Evolutionary conservation across 2,113 vertebrate genomes (phyloP).

Genomic region (Rhinoderma darwinii): DNA sequence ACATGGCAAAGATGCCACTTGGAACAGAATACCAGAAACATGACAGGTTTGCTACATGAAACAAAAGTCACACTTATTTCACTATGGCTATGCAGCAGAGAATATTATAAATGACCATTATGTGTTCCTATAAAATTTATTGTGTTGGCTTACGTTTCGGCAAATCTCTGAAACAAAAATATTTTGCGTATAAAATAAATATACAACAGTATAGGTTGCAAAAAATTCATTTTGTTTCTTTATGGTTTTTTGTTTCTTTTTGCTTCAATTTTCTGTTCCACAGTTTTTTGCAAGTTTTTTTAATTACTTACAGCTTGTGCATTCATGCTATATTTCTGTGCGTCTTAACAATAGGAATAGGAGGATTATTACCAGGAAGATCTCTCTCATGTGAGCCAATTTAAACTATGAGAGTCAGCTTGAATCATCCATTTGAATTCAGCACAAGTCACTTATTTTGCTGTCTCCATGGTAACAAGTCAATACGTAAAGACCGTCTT

Average conservation of each 20-base stretch:
- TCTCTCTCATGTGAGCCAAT: background rate
- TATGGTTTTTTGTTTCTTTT: too few species aligned
- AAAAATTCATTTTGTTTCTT: background rate
- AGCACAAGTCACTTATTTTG: constrained; percentile 26
- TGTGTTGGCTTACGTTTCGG: background rate
- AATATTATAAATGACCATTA: background rate
- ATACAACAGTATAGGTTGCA: too few species aligned
- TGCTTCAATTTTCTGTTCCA: too few species aligned
- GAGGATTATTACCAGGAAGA: background rate
- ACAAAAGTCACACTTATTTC: background rate
- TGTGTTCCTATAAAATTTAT: background rate
- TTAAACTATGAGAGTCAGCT: constrained; percentile 30
- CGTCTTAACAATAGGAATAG: background rate
- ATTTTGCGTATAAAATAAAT: background rate
- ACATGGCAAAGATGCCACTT: background rate
- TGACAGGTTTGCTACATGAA: too few species aligned
- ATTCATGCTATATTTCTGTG: background rate
- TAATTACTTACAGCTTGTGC: background rate
- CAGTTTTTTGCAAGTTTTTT: background rate
- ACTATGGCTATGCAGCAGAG: background rate
- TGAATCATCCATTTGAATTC: constrained; percentile 45
- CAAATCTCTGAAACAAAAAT: background rate
- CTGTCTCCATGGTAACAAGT: constrained; percentile 44
- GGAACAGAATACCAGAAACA: background rate
- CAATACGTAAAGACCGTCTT: background rate